Percentiles rank a stretch among this genome's conserved stretches.
Conservation (phyloP, 2,797 vertebrate species). For the Sebastolobus altivelis region DNA sequence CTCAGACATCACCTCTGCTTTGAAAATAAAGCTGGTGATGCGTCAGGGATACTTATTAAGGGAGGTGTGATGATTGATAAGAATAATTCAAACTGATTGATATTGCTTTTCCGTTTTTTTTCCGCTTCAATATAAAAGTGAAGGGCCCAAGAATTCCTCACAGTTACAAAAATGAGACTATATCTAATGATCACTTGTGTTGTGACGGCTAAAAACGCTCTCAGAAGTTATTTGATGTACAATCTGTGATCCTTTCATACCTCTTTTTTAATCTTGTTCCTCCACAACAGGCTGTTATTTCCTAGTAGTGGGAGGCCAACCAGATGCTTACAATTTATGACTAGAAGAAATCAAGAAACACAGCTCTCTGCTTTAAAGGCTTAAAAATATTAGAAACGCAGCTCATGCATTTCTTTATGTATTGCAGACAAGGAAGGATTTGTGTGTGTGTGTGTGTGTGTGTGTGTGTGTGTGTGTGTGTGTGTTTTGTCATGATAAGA, state of each 20-base stretch:
- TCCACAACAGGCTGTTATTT: constrained; percentile 38
- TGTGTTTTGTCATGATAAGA: constrained; percentile 46
- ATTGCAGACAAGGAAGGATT: constrained; percentile 85
- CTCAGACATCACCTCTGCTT: constrained; percentile 67
- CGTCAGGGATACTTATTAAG: constrained; percentile 39
- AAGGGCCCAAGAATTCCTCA: constrained; percentile 71
- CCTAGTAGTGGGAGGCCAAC: constrained; percentile 47
- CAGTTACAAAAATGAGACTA: constrained; percentile 64
- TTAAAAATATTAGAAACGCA: constrained; percentile 85
- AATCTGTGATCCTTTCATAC: constrained; percentile 59
- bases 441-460: constrained; percentile 54
- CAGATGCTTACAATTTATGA: constrained; percentile 80
- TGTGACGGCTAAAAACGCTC: constrained; percentile 58
- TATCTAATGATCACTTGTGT: constrained; percentile 59
- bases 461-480: constrained; percentile 50
- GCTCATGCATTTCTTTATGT: constrained; percentile 89
- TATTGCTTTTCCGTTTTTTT: constrained; percentile 80
- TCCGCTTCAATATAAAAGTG: constrained; percentile 66
- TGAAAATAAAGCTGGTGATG: constrained; percentile 78
- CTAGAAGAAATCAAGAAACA: constrained; percentile 77
- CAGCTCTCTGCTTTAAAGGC: constrained; percentile 81
- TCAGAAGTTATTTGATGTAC: constrained; percentile 57
- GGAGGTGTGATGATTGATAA: constrained; percentile 47
- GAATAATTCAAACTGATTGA: constrained; percentile 63
- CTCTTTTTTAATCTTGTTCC: constrained; percentile 40